Evolutionary conservation across 2,888 invertebrate genomes (phyloP).

Genomic region (Notocelia uddmanniana): DNA sequence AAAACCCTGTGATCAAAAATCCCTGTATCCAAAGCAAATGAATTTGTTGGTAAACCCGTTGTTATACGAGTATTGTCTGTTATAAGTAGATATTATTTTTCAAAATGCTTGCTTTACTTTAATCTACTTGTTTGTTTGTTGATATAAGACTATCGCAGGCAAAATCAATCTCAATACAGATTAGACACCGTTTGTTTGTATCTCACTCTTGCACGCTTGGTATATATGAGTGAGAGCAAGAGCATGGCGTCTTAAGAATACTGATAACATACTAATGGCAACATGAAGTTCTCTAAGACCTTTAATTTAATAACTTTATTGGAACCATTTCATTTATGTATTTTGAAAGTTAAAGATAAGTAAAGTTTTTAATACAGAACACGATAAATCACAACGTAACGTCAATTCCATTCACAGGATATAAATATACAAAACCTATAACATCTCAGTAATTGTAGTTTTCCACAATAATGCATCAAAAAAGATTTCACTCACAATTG

Average conservation of each 20-base stretch:
- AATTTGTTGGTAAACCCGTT: too few relatives aligned
- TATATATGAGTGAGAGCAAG: too few relatives aligned
- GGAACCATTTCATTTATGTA: too few relatives aligned
- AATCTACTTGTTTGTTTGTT: not conserved
- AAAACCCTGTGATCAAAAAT: too few relatives aligned
- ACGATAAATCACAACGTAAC: not conserved
- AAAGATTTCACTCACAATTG: slow-evolving; percentile 87
- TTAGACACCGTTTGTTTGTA: not conserved
- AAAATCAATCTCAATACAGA: not conserved
- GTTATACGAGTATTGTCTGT: too few relatives aligned
- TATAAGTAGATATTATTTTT: too few relatives aligned
- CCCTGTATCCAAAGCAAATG: too few relatives aligned
- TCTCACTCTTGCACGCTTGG: not conserved
- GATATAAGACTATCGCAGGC: not conserved
- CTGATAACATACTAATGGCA: not conserved
- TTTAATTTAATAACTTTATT: too few relatives aligned
- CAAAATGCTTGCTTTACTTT: not conserved
- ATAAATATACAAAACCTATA: not conserved
- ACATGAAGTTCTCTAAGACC: too few relatives aligned
- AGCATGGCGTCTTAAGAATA: not conserved
- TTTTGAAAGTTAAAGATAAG: too few relatives aligned
- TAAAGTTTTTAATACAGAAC: not conserved
- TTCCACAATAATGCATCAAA: not conserved
- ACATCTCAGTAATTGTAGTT: not conserved
- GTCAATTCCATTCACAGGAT: not conserved